These are phyloP conservation scores for Syrrhaptes paradoxus DNA, from an alignment of 2,113 vertebrate species.

Conservation along the genomic window DNA sequence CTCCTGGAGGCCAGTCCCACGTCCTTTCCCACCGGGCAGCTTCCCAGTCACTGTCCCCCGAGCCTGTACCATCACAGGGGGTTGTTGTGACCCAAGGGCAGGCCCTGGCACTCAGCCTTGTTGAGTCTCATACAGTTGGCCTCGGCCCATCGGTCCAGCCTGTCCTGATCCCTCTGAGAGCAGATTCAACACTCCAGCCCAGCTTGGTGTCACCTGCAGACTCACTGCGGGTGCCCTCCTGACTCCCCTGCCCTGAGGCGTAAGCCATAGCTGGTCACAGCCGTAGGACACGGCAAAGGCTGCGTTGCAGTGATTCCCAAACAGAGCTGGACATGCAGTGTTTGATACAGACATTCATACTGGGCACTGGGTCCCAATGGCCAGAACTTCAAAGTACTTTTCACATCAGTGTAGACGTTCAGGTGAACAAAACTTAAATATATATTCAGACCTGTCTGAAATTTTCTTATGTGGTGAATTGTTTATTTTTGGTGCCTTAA, in stretches of 20 bases:
- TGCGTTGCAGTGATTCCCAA: neutral
- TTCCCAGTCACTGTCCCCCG: neutral
- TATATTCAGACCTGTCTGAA: neutral
- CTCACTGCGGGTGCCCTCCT: neutral
- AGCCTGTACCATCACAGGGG: fast-evolving
- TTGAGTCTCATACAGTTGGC: neutral
- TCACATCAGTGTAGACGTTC: neutral
- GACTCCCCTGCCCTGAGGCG: neutral
- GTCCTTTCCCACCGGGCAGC: neutral
- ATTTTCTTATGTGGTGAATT: neutral
- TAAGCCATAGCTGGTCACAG: neutral
- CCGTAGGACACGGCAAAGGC: neutral
- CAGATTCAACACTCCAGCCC: fast-evolving
- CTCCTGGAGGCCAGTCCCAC: neutral
- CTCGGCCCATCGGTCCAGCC: fast-evolving
- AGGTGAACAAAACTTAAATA: neutral
- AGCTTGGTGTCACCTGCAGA: neutral
- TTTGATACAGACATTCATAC: neutral
- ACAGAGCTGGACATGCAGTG: neutral
- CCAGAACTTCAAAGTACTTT: neutral
- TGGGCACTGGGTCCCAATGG: neutral
- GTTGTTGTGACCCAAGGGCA: neutral
- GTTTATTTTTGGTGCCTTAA: neutral
- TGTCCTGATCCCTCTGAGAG: neutral
- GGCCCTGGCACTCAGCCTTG: neutral